Percentiles rank a stretch among this genome's conserved stretches.
Evolutionary conservation across 2,888 invertebrate species (phyloP).

Genomic region (Beris chalybata): DNA sequence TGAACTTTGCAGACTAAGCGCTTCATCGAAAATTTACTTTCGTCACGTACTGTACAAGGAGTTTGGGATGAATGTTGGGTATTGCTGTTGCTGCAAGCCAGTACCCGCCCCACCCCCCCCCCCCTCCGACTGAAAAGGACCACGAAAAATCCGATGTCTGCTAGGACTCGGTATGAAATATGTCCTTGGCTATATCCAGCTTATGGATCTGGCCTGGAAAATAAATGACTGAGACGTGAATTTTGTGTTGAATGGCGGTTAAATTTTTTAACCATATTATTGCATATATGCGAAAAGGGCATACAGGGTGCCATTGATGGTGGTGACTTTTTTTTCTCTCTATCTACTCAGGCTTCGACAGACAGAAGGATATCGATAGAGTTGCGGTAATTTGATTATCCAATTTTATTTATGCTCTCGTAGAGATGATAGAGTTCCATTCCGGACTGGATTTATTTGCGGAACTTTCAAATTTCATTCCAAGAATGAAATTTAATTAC

Average conservation of each 20-base stretch:
- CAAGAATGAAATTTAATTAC: slow-evolving; percentile 17
- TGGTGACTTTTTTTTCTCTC: no score
- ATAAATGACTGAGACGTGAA: slow-evolving; percentile 29
- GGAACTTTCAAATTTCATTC: slow-evolving; percentile 26
- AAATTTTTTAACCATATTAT: slow-evolving; percentile 17
- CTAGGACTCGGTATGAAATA: slow-evolving; percentile 15
- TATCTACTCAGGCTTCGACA: not conserved
- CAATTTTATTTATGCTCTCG: slow-evolving; percentile 21
- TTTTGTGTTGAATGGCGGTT: slow-evolving; percentile 19
- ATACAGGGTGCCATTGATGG: not conserved
- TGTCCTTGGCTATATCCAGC: slow-evolving; percentile 21
- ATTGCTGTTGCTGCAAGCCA: no score
- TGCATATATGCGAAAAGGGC: not conserved
- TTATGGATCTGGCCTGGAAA: slow-evolving; percentile 20
- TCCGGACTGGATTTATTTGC: not conserved
- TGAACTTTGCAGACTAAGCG: slow-evolving; percentile 32
- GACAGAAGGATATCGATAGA: slow-evolving; percentile 10
- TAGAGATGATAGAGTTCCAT: slow-evolving; percentile 6
- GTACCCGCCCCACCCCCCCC: no score
- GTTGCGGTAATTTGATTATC: slow-evolving; percentile 17
- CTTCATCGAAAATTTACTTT: slow-evolving; percentile 36
- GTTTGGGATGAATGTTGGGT: not conserved
- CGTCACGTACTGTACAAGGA: slow-evolving; percentile 32
- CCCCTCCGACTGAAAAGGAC: not conserved
- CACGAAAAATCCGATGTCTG: not conserved